phyloP scores from a whole-genome alignment of 2,113 vertebrate species.

The Mohoua ochrocephala region DNA sequence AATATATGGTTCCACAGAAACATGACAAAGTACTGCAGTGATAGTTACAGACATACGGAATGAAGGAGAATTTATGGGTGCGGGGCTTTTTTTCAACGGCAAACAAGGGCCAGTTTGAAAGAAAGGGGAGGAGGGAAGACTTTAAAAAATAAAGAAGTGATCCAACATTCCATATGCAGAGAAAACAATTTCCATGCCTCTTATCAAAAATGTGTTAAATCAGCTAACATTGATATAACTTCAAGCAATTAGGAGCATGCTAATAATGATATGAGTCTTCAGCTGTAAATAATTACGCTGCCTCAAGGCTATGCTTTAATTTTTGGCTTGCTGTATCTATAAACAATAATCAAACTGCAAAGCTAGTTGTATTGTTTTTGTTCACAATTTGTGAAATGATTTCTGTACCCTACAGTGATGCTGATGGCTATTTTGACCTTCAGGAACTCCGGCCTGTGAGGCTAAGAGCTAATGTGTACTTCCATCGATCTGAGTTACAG shows the following conservation, averaged over 20 bases:
- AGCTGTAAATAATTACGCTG: slow-evolving; percentile 99
- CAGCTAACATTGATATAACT: slow-evolving; percentile 99
- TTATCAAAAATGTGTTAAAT: slow-evolving; percentile 93
- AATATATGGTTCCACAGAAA: slow-evolving; percentile 4
- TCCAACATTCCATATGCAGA: slow-evolving; percentile 80
- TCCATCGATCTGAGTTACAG: slow-evolving; percentile 82
- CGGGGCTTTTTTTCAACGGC: background rate
- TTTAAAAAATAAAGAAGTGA: slow-evolving; percentile 57
- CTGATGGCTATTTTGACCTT: slow-evolving; percentile 90
- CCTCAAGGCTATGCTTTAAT: slow-evolving; percentile 98
- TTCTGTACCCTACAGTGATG: slow-evolving; percentile 85
- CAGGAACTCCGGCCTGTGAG: slow-evolving; percentile 78
- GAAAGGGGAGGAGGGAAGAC: background rate
- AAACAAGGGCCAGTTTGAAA: slow-evolving; percentile 10
- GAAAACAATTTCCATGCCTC: slow-evolving; percentile 87
- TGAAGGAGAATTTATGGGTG: background rate
- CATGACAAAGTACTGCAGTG: background rate
- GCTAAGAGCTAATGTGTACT: slow-evolving; percentile 77
- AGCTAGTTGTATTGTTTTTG: slow-evolving; percentile 84
- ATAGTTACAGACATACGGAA: background rate
- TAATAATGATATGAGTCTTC: slow-evolving; percentile 99
- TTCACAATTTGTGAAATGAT: slow-evolving; percentile 86
- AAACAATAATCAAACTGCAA: slow-evolving; percentile 99
- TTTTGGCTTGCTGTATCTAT: slow-evolving; percentile 96
- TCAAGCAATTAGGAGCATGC: slow-evolving; percentile 98